These are phyloP conservation scores for Macaria notata DNA, from an alignment of 2,888 invertebrate genomes.

Conservation along the genomic window DNA sequence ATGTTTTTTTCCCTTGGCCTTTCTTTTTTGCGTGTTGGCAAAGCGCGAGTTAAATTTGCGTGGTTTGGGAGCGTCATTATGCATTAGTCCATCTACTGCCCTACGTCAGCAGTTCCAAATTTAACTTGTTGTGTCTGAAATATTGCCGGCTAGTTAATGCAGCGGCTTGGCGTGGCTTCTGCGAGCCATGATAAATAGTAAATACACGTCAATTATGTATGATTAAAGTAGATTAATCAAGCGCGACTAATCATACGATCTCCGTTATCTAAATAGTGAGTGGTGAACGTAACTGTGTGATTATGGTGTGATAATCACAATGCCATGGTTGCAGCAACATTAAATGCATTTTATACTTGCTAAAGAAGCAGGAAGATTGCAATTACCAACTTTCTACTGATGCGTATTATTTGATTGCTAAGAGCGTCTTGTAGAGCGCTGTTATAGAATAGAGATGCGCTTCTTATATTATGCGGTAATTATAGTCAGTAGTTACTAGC, in stretches of 20 bases:
- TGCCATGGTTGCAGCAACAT: conserved; percentile 25
- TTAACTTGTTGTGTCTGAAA: conserved; percentile 59
- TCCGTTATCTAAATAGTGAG: conserved; percentile 14
- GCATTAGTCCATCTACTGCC: conserved; percentile 48
- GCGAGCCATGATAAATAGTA: conserved; percentile 26
- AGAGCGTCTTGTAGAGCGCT: neutral
- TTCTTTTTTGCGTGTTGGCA: conserved; percentile 38
- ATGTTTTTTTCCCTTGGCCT: conserved; percentile 40
- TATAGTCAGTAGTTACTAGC: no score
- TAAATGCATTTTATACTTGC: conserved; percentile 26
- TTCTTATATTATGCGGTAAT: no score
- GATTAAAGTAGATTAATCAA: conserved; percentile 24
- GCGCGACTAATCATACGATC: conserved; percentile 23
- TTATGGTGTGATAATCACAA: conserved; percentile 36
- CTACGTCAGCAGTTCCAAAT: conserved; percentile 62
- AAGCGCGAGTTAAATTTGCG: conserved; percentile 20
- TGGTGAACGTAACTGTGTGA: conserved; percentile 21
- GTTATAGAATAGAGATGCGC: neutral
- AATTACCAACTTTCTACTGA: conserved; percentile 45
- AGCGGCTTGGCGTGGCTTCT: conserved; percentile 36
- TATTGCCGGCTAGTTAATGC: conserved; percentile 54
- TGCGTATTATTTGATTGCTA: conserved; percentile 22
- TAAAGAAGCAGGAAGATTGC: conserved; percentile 34
- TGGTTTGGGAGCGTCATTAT: conserved; percentile 34
- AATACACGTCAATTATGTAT: conserved; percentile 13